Evolutionary conservation across 2,888 invertebrate species (phyloP).

Genomic region (Liodrosophila aerea): DNA sequence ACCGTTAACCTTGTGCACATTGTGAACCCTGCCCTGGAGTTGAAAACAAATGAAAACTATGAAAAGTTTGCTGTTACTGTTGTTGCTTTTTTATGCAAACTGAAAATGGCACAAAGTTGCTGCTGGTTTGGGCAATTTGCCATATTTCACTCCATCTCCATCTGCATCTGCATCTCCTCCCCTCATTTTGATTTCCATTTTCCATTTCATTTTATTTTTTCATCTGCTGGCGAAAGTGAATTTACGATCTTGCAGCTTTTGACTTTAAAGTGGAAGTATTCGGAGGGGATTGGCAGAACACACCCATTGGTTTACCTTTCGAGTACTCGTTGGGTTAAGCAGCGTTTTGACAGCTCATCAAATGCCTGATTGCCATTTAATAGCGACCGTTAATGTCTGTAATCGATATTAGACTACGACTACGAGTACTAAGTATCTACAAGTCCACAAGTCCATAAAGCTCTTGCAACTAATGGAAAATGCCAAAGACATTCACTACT

Average conservation of each 20-base stretch:
- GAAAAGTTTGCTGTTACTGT: constrained; percentile 31
- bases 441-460: constrained; percentile 13
- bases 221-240: constrained; percentile 36
- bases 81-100: constrained; percentile 43
- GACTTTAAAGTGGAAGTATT: constrained; percentile 27
- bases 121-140: constrained; percentile 40
- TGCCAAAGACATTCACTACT: constrained; percentile 22
- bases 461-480: constrained; percentile 57
- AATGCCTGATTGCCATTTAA: constrained; percentile 68
- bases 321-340: constrained; percentile 47
- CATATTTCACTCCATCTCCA: constrained; percentile 50
- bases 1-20: constrained; percentile 51
- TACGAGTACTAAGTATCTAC: no score
- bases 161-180: constrained; percentile 5
- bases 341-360: constrained; percentile 69
- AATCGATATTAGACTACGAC: constrained; percentile 62
- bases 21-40: constrained; percentile 59
- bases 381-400: constrained; percentile 46
- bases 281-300: constrained; percentile 7
- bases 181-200: not conserved
- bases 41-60: constrained; percentile 69
- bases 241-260: constrained; percentile 47
- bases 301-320: not conserved
- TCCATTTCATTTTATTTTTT: not conserved
- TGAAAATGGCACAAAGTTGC: constrained; percentile 57